Conservation (phyloP, 2,888 invertebrate species). For the Priocnemis perturbator region DNA sequence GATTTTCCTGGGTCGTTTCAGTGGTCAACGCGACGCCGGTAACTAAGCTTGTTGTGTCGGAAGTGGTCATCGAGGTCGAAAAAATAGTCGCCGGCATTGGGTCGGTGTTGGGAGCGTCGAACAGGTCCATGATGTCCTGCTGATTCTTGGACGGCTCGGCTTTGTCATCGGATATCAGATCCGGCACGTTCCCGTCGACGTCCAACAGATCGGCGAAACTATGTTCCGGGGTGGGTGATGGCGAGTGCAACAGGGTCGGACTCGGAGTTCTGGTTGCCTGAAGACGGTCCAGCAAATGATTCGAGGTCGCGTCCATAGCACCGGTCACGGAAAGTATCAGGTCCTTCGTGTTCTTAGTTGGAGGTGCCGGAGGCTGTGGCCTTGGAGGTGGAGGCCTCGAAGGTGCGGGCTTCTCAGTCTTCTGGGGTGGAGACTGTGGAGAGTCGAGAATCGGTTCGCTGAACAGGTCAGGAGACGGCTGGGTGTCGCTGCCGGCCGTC, state of each 20-base stretch:
- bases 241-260: slow-evolving; percentile 91
- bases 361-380: slow-evolving; percentile 77
- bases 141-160: slow-evolving; percentile 33
- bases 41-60: slow-evolving; percentile 49
- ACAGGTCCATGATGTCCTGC: slow-evolving; percentile 69
- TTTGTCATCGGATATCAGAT: slow-evolving; percentile 71
- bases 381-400: slow-evolving; percentile 72
- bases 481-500: background rate
- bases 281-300: slow-evolving; percentile 87
- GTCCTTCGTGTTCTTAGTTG: slow-evolving; percentile 89
- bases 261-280: slow-evolving; percentile 92
- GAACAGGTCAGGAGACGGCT: background rate
- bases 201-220: slow-evolving; percentile 81
- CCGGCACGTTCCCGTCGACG: slow-evolving; percentile 75
- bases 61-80: slow-evolving; percentile 49
- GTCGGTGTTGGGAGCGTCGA: slow-evolving; percentile 66
- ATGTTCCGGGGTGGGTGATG: slow-evolving; percentile 87
- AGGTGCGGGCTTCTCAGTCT: slow-evolving; percentile 53
- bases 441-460: background rate
- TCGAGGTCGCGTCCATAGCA: slow-evolving; percentile 91
- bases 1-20: slow-evolving; percentile 58
- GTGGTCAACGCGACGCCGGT: slow-evolving; percentile 45
- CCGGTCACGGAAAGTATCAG: slow-evolving; percentile 90
- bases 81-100: slow-evolving; percentile 53
- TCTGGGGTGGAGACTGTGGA: slow-evolving; percentile 31